These are phyloP conservation scores for Polydrusus cervinus DNA, from an alignment of 2,888 invertebrate genomes.

Conservation along the genomic window DNA sequence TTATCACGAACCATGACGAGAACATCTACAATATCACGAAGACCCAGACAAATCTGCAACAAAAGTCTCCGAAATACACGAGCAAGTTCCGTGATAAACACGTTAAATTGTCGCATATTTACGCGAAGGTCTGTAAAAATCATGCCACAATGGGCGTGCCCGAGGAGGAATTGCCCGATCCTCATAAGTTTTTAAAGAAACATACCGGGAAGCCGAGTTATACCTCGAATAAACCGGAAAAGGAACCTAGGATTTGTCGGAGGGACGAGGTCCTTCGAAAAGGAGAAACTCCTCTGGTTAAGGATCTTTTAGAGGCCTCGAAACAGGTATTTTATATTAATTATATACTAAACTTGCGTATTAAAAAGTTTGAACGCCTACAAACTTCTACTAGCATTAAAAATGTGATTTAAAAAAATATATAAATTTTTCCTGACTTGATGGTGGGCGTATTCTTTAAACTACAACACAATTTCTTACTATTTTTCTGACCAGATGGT, in stretches of 20 bases:
- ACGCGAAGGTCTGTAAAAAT: conserved; percentile 62
- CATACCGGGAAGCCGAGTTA: conserved; percentile 60
- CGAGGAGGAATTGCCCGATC: conserved; percentile 75
- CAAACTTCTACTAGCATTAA: too few species aligned
- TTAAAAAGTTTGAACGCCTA: too few species aligned
- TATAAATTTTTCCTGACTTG: too few species aligned
- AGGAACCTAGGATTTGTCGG: conserved; percentile 62
- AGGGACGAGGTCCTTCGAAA: conserved; percentile 67
- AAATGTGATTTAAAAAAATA: too few species aligned
- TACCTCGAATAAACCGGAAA: conserved; percentile 48
- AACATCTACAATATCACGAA: conserved; percentile 77
- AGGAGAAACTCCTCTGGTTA: conserved; percentile 60
- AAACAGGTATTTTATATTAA: conserved; percentile 26
- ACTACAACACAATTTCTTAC: too few species aligned
- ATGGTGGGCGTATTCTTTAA: too few species aligned
- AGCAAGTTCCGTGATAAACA: conserved; percentile 68
- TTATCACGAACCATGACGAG: conserved; percentile 80
- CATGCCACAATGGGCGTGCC: conserved; percentile 81
- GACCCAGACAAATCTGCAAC: conserved; percentile 46
- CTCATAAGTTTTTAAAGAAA: conserved; percentile 78
- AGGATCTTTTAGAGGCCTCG: conserved; percentile 48
- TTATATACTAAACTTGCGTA: not conserved
- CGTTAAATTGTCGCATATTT: conserved; percentile 66
- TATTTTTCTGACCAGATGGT: too few species aligned
- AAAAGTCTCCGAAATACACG: conserved; percentile 73